Evolutionary conservation across 2,113 vertebrate species (phyloP).

Genomic region (Clarias gariepinus): DNA sequence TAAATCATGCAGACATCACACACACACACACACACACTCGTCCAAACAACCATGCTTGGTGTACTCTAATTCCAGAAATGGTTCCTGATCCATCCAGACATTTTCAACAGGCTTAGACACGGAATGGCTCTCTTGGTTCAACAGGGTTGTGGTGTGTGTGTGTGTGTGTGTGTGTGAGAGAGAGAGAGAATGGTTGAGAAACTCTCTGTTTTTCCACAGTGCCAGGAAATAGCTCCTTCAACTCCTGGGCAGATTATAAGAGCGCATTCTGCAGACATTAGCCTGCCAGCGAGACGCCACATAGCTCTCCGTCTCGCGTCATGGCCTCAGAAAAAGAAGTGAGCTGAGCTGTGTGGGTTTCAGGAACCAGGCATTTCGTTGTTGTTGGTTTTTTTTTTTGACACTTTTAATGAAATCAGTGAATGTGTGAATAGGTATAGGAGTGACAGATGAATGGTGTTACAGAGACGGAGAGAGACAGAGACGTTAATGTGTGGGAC

Average conservation of each 20-base stretch:
- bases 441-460: background rate
- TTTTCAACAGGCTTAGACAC: background rate
- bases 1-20: background rate
- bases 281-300: constrained; percentile 7
- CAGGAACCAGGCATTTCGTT: background rate
- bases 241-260: constrained; percentile 39
- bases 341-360: background rate
- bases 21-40: background rate
- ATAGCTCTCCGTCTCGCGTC: background rate
- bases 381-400: too few relatives aligned
- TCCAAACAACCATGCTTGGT: background rate
- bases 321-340: background rate
- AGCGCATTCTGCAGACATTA: constrained; percentile 11
- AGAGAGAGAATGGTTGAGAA: constrained; percentile 20
- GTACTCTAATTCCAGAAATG: background rate
- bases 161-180: background rate
- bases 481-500: background rate
- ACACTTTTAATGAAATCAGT: background rate
- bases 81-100: background rate
- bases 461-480: background rate
- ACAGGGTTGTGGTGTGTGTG: background rate
- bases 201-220: constrained; percentile 42
- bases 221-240: constrained; percentile 47
- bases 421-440: too few relatives aligned
- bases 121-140: constrained; percentile 1